These are phyloP conservation scores for Scomber japonicus DNA, from an alignment of 2,113 vertebrate species.

Conservation along the genomic window DNA sequence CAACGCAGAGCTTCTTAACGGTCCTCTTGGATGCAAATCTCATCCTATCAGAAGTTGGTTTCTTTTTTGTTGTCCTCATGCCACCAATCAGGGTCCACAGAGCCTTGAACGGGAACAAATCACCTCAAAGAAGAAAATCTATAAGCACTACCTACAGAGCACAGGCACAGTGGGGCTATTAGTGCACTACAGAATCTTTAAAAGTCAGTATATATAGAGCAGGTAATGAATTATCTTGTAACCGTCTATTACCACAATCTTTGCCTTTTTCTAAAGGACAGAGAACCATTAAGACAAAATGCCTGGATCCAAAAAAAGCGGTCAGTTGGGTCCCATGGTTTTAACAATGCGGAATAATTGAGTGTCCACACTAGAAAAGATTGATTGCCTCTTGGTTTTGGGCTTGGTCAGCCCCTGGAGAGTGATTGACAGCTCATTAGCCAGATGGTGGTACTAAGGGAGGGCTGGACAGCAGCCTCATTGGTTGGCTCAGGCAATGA, in stretches of 20 bases:
- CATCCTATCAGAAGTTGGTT: slow-evolving; percentile 24
- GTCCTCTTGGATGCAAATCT: slow-evolving; percentile 6
- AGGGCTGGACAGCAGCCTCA: slow-evolving; percentile 55
- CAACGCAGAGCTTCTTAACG: background rate
- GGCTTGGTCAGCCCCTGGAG: slow-evolving; percentile 61
- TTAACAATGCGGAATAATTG: slow-evolving; percentile 70
- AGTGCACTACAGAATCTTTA: slow-evolving; percentile 17
- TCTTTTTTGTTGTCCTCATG: background rate
- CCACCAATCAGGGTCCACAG: slow-evolving; percentile 23
- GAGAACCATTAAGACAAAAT: slow-evolving; percentile 26
- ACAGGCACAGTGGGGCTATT: slow-evolving; percentile 33
- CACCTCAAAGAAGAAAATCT: slow-evolving; percentile 26
- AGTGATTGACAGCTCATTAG: slow-evolving; percentile 82
- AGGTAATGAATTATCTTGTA: slow-evolving; percentile 26
- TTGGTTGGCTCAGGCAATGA: slow-evolving; percentile 52
- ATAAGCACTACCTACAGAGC: slow-evolving; percentile 5
- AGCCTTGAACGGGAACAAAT: slow-evolving; percentile 3
- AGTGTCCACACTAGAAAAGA: slow-evolving; percentile 67
- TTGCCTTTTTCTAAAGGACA: slow-evolving; percentile 22
- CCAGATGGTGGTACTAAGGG: slow-evolving; percentile 75
- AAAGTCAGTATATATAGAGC: slow-evolving; percentile 23
- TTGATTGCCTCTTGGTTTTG: slow-evolving; percentile 72
- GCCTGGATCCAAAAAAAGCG: slow-evolving; percentile 11
- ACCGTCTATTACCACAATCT: slow-evolving; percentile 11
- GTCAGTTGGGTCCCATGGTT: slow-evolving; percentile 33